Conservation (phyloP, 2,888 invertebrate genomes). For the Eremobia ochroleuca region DNA sequence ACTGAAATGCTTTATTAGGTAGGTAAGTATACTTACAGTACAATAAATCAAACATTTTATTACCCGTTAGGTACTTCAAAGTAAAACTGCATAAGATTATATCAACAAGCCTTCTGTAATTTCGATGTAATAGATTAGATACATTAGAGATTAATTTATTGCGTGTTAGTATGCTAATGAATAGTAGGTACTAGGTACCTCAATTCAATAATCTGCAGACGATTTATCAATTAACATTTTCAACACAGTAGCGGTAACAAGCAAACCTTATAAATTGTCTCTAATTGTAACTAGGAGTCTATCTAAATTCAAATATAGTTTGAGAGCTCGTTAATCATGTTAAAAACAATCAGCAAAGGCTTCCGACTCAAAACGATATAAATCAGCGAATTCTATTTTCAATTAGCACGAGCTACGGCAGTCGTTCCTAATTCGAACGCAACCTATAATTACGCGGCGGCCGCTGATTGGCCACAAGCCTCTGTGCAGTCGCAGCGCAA, state of each 20-base stretch:
- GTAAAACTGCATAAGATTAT: conserved; percentile 25
- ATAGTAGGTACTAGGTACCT: conserved; percentile 1
- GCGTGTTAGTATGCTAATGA: conserved; percentile 42
- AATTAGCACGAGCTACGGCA: conserved; percentile 84
- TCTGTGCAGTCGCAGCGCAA: conserved; percentile 77
- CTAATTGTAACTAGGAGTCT: conserved; percentile 61
- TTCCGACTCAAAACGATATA: conserved; percentile 81
- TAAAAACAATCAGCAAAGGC: conserved; percentile 79
- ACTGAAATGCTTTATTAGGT: neutral
- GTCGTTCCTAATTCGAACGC: conserved; percentile 88
- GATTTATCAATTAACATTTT: conserved; percentile 59
- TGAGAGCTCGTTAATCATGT: conserved; percentile 75
- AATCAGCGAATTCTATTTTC: conserved; percentile 87
- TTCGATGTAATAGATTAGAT: conserved; percentile 47
- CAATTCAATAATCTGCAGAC: conserved; percentile 34
- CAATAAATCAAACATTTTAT: conserved; percentile 34
- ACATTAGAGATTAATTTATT: conserved; percentile 53
- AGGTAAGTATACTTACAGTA: neutral
- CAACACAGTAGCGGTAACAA: conserved; percentile 58
- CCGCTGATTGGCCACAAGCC: conserved; percentile 80
- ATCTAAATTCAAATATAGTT: conserved; percentile 68
- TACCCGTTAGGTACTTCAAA: conserved; percentile 31
- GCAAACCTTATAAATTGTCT: conserved; percentile 63
- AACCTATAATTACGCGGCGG: conserved; percentile 86
- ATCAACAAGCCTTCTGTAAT: conserved; percentile 36